Conservation (phyloP, 2,888 invertebrate genomes). For the Ophion costatus region DNA sequence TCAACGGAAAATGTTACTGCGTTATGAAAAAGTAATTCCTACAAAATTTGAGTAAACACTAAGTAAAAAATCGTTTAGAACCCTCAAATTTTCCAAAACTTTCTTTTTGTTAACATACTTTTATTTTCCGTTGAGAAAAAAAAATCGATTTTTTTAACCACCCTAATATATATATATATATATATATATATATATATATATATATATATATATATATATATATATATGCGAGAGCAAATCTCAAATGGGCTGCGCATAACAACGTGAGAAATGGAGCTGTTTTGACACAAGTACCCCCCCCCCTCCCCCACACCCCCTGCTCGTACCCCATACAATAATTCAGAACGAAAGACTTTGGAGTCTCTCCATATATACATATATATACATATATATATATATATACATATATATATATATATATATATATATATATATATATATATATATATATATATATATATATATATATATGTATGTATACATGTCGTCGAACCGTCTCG, state of each 20-base stretch:
- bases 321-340: slow-evolving; percentile 36
- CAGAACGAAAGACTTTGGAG: slow-evolving; percentile 25
- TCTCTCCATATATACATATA: not conserved
- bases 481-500: not conserved
- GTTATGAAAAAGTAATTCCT: too few relatives aligned
- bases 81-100: too few relatives aligned
- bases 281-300: slow-evolving; percentile 77
- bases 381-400: not conserved
- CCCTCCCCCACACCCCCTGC: slow-evolving; percentile 43
- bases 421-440: not conserved
- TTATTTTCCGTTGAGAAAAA: too few relatives aligned
- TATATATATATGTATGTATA: not conserved
- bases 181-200: too few relatives aligned
- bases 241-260: slow-evolving; percentile 79
- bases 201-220: not conserved
- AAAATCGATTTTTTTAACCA: too few relatives aligned
- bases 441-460: not conserved
- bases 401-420: not conserved
- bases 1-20: too few relatives aligned
- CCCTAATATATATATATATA: too few relatives aligned
- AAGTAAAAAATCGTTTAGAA: too few relatives aligned
- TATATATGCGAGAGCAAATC: slow-evolving; percentile 60
- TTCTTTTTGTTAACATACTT: too few relatives aligned
- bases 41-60: too few relatives aligned
- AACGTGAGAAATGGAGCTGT: slow-evolving; percentile 79